Conservation (phyloP, 2,113 vertebrate genomes). For the Prochilodus magdalenae region DNA sequence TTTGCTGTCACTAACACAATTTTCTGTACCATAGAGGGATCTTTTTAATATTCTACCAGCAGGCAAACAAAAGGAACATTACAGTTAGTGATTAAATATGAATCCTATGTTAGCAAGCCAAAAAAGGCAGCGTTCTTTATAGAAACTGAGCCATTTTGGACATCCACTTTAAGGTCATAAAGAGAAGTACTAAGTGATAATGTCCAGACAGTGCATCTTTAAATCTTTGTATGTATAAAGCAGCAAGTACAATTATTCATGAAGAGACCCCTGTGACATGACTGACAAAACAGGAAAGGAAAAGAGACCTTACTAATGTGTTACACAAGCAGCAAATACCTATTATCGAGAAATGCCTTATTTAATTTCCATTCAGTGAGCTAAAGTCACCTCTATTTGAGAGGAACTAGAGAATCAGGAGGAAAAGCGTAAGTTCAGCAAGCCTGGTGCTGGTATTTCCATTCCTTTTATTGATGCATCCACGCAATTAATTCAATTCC, state of each 20-base stretch:
- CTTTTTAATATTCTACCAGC: constrained; percentile 73
- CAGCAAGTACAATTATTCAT: neutral
- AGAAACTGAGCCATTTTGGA: constrained; percentile 62
- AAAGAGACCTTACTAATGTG: constrained; percentile 49
- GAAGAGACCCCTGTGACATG: constrained; percentile 5
- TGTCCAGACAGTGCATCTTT: neutral
- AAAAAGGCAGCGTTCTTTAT: constrained; percentile 50
- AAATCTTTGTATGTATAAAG: neutral
- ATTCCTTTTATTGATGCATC: constrained; percentile 68
- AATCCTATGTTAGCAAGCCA: constrained; percentile 50
- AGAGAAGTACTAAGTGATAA: constrained; percentile 29
- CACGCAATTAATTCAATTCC: constrained; percentile 78
- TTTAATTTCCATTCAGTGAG: constrained; percentile 51
- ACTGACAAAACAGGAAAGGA: constrained; percentile 38
- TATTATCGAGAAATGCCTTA: constrained; percentile 50
- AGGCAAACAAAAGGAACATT: constrained; percentile 65
- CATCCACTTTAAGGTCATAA: constrained; percentile 63
- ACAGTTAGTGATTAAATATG: constrained; percentile 62
- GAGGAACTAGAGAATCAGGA: constrained; percentile 15
- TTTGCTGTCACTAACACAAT: constrained; percentile 69
- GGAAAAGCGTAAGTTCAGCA: constrained; percentile 40
- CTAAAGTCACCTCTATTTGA: constrained; percentile 50
- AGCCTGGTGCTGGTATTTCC: constrained; percentile 48
- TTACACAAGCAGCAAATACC: constrained; percentile 50
- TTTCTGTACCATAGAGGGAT: constrained; percentile 64